Base-by-base conservation (phyloP, 35 echinoderm and acorn worm genomes). In the Lytechinus pictus region DNA sequence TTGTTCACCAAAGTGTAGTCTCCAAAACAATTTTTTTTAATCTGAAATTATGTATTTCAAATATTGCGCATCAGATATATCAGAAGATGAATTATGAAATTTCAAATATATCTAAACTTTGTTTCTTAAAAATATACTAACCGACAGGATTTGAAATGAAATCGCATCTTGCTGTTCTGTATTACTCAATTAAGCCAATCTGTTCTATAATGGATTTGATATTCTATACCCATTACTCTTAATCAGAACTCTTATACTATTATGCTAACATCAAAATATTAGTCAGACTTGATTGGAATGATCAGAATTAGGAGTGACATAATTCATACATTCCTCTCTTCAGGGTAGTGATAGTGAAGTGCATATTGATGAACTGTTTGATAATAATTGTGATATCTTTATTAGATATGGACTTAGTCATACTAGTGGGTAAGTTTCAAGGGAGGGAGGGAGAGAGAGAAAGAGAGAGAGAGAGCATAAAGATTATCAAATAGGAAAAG, bases 331-430 rank as follows among this genome's bases (percentile, higher is more conserved):
- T 8, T 79, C 5, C 66, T 79, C 33, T 79, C 19, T 24, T n/a
- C 19, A 79, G 66, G 66, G 6, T 6, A 16, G 7, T 8, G 4
- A 79, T 79, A 6, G 66, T 24, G n/a, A 79, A 24, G 66, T 79
- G 1, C 19, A 24, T 4, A 4, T 24, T 24, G 66, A 58, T 79
- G 0, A 79, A n/a, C 66, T 79, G 16, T 79, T 7, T 4, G 66
- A 79, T 79, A 4, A 19, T 24, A 24, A n/a, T 79, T 79, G 6
- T 79, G 66, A 79, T 24, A 79, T 79, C 66, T 79, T 79, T 0
- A 79, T 79, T n/a, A 79, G 66, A 79, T 79, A 24, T 79, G 66
- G 66, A 79, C 19, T 79, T 79, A 79, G 66, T 79, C 66, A 79
- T 24, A 7, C n/a, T 24, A 79, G 66, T 79, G 19, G 16, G 3